Conservation (phyloP, 2,797 vertebrate genomes). For the Dallia pectoralis region DNA sequence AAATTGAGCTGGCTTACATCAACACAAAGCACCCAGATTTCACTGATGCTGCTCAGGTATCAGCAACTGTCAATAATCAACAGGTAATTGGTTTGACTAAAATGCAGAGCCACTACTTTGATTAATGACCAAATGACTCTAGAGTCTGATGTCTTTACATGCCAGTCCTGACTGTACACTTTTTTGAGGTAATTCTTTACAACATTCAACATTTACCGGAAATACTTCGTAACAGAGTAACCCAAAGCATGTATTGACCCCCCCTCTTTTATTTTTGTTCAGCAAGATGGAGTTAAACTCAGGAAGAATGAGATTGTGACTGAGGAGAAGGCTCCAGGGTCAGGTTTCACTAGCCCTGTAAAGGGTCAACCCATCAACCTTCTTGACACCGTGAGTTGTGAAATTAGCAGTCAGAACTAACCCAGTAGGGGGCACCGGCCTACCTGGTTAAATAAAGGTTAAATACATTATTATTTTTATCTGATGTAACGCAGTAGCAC, state of each 20-base stretch:
- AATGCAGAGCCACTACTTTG: neutral
- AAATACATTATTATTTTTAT: no score
- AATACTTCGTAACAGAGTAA: neutral
- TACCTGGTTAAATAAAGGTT: no score
- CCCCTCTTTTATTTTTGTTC: conserved; percentile 27
- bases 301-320: conserved; percentile 76
- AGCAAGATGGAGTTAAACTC: conserved; percentile 70
- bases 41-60: conserved; percentile 79
- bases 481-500: no score
- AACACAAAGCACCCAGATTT: conserved; percentile 50
- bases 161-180: neutral
- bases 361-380: conserved; percentile 79
- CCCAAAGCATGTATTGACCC: conserved; percentile 37
- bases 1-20: conserved; percentile 54
- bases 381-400: conserved; percentile 75
- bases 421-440: no score
- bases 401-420: conserved; percentile 31
- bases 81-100: conserved; percentile 63
- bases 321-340: conserved; percentile 51
- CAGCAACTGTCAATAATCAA: conserved; percentile 75
- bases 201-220: no score
- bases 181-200: neutral
- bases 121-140: neutral
- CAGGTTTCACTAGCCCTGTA: conserved; percentile 70
- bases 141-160: neutral